These are phyloP conservation scores for Phengaris arion DNA, from an alignment of 2,888 invertebrate species.

Conservation along the genomic window DNA sequence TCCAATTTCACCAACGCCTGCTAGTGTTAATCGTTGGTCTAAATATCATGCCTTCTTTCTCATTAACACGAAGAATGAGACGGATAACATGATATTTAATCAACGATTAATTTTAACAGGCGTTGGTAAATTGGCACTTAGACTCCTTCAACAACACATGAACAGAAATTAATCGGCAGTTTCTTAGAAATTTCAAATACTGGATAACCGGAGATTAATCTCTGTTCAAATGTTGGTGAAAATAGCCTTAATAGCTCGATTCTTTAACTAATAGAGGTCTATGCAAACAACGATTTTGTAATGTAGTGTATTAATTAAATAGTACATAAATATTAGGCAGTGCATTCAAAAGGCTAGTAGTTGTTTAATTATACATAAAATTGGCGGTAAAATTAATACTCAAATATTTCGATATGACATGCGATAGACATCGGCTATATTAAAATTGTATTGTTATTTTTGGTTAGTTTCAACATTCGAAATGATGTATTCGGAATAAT, in stretches of 20 bases:
- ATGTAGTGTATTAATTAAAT: neutral
- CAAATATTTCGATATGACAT: neutral
- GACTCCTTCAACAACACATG: constrained; percentile 33
- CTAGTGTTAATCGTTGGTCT: too few relatives aligned
- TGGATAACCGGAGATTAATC: neutral
- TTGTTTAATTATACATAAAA: neutral
- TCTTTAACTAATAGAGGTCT: constrained; percentile 20
- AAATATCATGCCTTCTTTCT: too few relatives aligned
- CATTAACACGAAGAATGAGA: too few relatives aligned
- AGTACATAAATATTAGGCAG: neutral
- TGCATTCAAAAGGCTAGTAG: neutral
- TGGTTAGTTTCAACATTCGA: neutral
- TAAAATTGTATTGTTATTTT: neutral
- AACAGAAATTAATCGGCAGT: constrained; percentile 11
- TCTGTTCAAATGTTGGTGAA: constrained; percentile 1
- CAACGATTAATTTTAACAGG: too few relatives aligned
- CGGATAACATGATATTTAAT: too few relatives aligned
- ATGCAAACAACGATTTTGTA: constrained; percentile 6
- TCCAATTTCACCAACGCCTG: too few relatives aligned
- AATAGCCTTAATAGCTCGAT: constrained; percentile 2
- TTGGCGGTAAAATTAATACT: neutral
- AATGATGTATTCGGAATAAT: neutral
- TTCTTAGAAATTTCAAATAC: neutral
- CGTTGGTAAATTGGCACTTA: neutral
- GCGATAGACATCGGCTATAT: neutral